Percentiles rank a stretch among this genome's conserved stretches.
These are phyloP conservation scores for Cotesia congregata DNA, from an alignment of 2,888 invertebrate genomes.

Conservation along the genomic window DNA sequence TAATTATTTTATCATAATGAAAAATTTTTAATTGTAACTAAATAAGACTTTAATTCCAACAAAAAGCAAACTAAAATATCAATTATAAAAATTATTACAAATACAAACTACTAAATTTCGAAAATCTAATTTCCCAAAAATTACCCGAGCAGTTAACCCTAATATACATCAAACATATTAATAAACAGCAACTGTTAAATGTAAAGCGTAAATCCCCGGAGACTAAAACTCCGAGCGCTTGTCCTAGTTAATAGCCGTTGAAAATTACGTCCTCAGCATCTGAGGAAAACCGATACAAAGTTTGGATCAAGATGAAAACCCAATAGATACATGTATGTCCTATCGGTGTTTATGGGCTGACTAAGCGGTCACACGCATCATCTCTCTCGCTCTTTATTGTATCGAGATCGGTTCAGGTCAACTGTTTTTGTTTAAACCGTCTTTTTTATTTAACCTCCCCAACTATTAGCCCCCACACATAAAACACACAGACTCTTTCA, in stretches of 20 bases:
- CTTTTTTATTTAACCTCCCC: neutral
- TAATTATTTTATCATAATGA: too few species aligned
- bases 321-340: neutral
- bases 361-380: constrained; percentile 29
- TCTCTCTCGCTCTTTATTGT: constrained; percentile 15
- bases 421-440: neutral
- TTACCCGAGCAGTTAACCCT: too few species aligned
- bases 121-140: too few species aligned
- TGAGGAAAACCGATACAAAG: neutral
- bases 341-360: constrained; percentile 19
- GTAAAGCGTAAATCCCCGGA: constrained; percentile 1
- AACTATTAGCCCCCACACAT: neutral
- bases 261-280: constrained; percentile 15
- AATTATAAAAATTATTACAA: too few species aligned
- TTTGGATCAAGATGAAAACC: neutral
- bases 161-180: neutral
- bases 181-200: neutral
- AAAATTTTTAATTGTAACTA: too few species aligned
- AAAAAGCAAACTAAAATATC: too few species aligned
- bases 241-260: constrained; percentile 24
- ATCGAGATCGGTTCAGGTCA: constrained; percentile 9
- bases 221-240: constrained; percentile 11
- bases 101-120: too few species aligned
- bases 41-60: too few species aligned
- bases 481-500: neutral